A percentile compares a stretch with the other conserved stretches of the same genome.
phyloP scores from a whole-genome alignment of 2,797 vertebrate species.

The Uromys caudimaculatus region DNA sequence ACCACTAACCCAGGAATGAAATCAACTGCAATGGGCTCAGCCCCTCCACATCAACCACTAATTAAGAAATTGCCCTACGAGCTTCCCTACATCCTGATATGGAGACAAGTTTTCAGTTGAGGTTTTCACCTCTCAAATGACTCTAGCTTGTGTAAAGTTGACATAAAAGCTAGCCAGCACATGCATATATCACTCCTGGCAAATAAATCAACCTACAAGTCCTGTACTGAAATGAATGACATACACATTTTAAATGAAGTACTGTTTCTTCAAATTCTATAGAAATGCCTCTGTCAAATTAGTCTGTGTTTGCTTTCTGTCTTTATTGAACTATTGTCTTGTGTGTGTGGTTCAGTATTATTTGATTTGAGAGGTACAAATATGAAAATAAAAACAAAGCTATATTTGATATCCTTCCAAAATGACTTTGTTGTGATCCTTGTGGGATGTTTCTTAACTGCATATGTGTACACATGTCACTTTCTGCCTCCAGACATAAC shows the following conservation, averaged over 20 bases:
- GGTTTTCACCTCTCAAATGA: neutral
- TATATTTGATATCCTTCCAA: neutral
- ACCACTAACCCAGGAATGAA: neutral
- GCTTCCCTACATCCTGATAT: neutral
- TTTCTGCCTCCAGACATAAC: neutral
- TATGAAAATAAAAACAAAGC: neutral
- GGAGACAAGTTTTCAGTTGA: neutral
- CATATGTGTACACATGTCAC: neutral
- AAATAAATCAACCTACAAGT: neutral
- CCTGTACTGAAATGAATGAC: neutral
- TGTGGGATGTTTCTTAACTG: neutral
- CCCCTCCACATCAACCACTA: no score
- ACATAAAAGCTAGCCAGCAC: neutral
- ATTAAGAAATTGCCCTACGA: neutral
- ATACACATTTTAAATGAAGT: constrained; percentile 4
- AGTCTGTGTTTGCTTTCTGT: neutral
- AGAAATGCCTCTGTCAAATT: constrained; percentile 3
- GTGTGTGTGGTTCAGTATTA: neutral
- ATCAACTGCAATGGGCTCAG: neutral
- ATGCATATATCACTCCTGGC: neutral
- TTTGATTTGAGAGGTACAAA: neutral
- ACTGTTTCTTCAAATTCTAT: neutral
- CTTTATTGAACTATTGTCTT: constrained; percentile 1
- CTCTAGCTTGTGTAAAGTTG: neutral
- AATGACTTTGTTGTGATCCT: neutral